Evolutionary conservation across 1,140 invertebrate genomes (phyloP).

Genomic region (Limonius californicus): DNA sequence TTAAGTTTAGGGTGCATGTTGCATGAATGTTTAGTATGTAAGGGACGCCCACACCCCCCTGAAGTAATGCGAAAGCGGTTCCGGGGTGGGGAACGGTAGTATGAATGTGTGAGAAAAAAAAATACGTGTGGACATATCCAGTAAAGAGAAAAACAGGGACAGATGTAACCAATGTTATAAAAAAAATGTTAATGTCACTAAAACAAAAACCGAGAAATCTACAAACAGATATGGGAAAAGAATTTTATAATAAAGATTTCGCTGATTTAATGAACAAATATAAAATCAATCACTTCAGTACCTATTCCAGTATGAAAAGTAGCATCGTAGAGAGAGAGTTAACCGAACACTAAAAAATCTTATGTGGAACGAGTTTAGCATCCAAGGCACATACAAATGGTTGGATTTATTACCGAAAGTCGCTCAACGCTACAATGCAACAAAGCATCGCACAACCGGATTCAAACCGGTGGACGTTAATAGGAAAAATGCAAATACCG

Average conservation of each 20-base stretch:
- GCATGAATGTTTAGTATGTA: too few species aligned
- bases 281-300: constrained; percentile 41
- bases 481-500: constrained; percentile 17
- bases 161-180: constrained; percentile 30
- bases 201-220: constrained; percentile 20
- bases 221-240: constrained; percentile 37
- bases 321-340: constrained; percentile 33
- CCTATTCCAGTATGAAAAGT: constrained; percentile 19
- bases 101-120: too few species aligned
- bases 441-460: constrained; percentile 39
- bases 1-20: too few species aligned
- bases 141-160: constrained; percentile 35
- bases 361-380: constrained; percentile 44
- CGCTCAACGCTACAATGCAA: constrained; percentile 40
- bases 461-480: constrained; percentile 36
- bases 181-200: constrained; percentile 20
- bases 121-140: constrained; percentile 35
- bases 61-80: too few species aligned
- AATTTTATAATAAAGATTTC: constrained; percentile 42
- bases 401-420: constrained; percentile 35
- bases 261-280: constrained; percentile 36
- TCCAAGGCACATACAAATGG: constrained; percentile 38
- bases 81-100: too few species aligned
- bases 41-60: too few species aligned
- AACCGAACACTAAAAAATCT: constrained; percentile 46